phyloP scores from a whole-genome alignment of 2,888 invertebrate genomes.

The Mythimna impura region DNA sequence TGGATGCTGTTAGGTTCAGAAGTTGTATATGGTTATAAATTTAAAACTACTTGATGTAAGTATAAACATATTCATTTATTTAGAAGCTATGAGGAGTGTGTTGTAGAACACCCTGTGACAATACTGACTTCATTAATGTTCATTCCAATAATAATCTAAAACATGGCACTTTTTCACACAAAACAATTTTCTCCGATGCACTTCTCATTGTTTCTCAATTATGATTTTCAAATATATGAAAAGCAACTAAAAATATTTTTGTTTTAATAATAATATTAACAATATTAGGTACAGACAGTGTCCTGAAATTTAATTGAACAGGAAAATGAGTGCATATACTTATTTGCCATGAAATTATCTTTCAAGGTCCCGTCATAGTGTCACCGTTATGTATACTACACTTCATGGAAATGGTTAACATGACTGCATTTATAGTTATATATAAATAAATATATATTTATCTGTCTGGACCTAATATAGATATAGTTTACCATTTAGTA shows the following conservation, averaged over 20 bases:
- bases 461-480: constrained; percentile 83
- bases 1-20: constrained; percentile 83
- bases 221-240: constrained; percentile 74
- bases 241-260: constrained; percentile 72
- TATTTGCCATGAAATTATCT: constrained; percentile 73
- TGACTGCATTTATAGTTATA: constrained; percentile 65
- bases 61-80: constrained; percentile 69
- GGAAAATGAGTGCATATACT: constrained; percentile 74
- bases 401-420: constrained; percentile 53
- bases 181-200: constrained; percentile 61
- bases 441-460: constrained; percentile 62
- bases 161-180: constrained; percentile 46
- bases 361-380: constrained; percentile 66
- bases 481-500: constrained; percentile 78
- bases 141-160: constrained; percentile 55
- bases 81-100: constrained; percentile 73
- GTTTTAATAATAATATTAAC: constrained; percentile 71
- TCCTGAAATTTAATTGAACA: constrained; percentile 78
- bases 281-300: constrained; percentile 83
- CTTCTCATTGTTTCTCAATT: constrained; percentile 67
- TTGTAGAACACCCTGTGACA: constrained; percentile 68
- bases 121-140: constrained; percentile 65
- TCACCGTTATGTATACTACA: constrained; percentile 38
- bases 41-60: constrained; percentile 67
- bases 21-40: constrained; percentile 76